Evolutionary conservation across 2,888 invertebrate species (phyloP).

Genomic region (Dryadula phaetusa): DNA sequence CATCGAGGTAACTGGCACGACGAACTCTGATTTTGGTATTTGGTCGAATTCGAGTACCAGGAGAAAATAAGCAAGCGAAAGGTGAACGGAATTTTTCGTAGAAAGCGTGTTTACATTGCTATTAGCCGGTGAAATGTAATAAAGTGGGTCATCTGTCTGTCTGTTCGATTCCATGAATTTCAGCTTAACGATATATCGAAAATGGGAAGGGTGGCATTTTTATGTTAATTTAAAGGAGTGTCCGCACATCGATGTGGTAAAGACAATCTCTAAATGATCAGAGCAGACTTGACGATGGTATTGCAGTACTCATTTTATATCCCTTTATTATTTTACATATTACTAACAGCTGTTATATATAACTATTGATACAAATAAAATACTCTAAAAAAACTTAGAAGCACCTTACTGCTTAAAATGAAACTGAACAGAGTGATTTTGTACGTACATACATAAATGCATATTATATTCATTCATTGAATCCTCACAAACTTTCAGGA

Average conservation of each 20-base stretch:
- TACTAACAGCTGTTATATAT: neutral
- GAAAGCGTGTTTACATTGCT: constrained; percentile 60
- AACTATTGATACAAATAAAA: neutral
- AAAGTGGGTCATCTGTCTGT: constrained; percentile 42
- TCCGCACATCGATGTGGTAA: neutral
- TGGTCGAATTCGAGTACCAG: constrained; percentile 65
- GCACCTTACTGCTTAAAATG: too few relatives aligned
- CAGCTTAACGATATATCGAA: constrained; percentile 21
- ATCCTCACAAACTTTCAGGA: neutral
- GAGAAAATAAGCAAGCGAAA: constrained; percentile 75
- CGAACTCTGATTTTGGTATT: constrained; percentile 65
- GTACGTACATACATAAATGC: too few relatives aligned
- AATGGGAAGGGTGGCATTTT: constrained; percentile 16
- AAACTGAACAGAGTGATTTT: neutral
- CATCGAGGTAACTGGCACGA: constrained; percentile 68
- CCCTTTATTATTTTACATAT: neutral
- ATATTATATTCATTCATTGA: too few relatives aligned
- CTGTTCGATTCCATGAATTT: constrained; percentile 27
- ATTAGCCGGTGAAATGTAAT: constrained; percentile 46
- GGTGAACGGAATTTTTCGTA: constrained; percentile 64
- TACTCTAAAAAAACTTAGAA: too few relatives aligned
- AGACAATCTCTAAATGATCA: constrained; percentile 12
- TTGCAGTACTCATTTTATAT: neutral
- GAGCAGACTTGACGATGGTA: neutral
- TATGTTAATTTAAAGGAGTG: constrained; percentile 23